These are phyloP conservation scores for Typhlomys cinereus DNA, from an alignment of 2,113 vertebrate genomes.

Conservation along the genomic window DNA sequence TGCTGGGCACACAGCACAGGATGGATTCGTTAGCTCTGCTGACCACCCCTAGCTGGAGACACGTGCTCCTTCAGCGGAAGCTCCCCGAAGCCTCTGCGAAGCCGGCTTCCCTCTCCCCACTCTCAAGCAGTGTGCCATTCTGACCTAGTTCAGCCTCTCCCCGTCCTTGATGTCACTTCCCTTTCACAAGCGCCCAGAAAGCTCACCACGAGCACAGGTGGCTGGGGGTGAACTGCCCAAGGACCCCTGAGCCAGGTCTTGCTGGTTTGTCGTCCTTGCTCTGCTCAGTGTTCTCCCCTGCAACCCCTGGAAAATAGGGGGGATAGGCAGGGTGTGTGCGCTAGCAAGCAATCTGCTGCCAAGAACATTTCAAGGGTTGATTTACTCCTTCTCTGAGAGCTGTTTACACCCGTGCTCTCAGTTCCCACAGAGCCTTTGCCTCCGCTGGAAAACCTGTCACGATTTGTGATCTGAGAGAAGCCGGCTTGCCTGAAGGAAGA, in stretches of 20 bases:
- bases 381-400: conserved; percentile 57
- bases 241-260: rapidly evolving
- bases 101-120: background rate
- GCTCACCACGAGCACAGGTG: background rate
- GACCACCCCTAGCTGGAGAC: background rate
- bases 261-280: background rate
- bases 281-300: rapidly evolving
- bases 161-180: background rate
- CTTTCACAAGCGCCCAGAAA: background rate
- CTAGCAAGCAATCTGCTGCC: conserved; percentile 49
- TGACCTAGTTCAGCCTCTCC: conserved; percentile 3
- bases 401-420: conserved; percentile 67
- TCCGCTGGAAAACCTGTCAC: conserved; percentile 67
- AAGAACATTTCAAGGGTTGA: conserved; percentile 62
- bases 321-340: conserved; percentile 27
- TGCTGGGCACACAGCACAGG: background rate
- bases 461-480: conserved; percentile 62
- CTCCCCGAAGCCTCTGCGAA: background rate
- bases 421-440: conserved; percentile 55
- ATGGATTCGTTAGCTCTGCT: conserved; percentile 9
- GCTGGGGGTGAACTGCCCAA: background rate
- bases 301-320: rapidly evolving
- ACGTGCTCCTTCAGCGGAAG: background rate
- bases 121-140: background rate
- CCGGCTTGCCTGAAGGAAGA: conserved; percentile 60